Evolutionary conservation across 2,797 vertebrate species (phyloP).

Genomic region (Anniella stebbinsi): DNA sequence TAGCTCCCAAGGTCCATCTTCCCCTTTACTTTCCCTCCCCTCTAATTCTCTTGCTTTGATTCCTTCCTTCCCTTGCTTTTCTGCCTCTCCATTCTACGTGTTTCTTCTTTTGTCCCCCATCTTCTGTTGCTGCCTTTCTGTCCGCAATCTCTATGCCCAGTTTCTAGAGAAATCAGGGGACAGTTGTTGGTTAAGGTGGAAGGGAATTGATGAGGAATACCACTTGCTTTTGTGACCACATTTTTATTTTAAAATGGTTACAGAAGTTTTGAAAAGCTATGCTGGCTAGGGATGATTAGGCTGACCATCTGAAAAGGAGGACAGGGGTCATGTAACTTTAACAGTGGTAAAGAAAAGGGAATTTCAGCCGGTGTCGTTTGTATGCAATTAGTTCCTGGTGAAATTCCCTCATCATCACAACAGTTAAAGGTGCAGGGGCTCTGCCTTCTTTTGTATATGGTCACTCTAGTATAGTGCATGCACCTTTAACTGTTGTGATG

Average conservation of each 20-base stretch:
- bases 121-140: not conserved
- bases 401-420: too few relatives aligned
- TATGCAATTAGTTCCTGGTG: too few relatives aligned
- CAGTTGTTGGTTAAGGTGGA: not conserved
- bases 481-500: too few relatives aligned
- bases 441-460: too few relatives aligned
- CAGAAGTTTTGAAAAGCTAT: not conserved
- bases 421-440: too few relatives aligned
- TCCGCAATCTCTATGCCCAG: not conserved
- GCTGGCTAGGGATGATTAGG: not conserved
- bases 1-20: not conserved
- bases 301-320: too few relatives aligned
- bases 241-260: not conserved
- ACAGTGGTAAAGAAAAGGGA: too few relatives aligned
- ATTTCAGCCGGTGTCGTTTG: too few relatives aligned
- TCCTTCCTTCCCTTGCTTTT: not conserved
- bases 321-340: too few relatives aligned
- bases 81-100: not conserved
- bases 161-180: not conserved
- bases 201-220: not conserved
- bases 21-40: not conserved
- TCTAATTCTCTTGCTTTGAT: not conserved
- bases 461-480: too few relatives aligned
- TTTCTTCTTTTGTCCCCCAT: too few relatives aligned
- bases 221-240: not conserved